A percentile compares a stretch with the other conserved stretches of the same genome.
Evolutionary conservation across 2,797 vertebrate genomes (phyloP).

Genomic region (Lindbergichthys nudifrons): DNA sequence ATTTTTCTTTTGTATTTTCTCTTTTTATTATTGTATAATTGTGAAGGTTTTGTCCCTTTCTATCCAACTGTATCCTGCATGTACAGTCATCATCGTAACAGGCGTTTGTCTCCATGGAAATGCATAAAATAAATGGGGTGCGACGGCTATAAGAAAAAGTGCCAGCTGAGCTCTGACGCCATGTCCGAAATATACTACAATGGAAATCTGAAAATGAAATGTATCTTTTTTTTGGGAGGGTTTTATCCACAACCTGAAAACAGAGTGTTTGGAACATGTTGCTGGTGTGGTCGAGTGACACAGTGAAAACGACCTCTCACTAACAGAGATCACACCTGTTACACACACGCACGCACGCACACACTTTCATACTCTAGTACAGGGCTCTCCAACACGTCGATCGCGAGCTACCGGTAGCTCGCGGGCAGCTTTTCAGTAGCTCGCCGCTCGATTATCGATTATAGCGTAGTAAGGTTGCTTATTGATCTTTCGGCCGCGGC

Average conservation of each 20-base stretch:
- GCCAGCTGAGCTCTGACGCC: conserved; percentile 19
- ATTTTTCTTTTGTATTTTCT: no score
- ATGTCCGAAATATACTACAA: background rate
- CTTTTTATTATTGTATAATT: no score
- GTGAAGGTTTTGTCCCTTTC: no score
- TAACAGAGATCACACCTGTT: conserved; percentile 37
- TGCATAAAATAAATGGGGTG: conserved; percentile 5
- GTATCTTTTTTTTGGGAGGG: background rate
- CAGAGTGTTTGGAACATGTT: background rate
- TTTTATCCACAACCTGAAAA: background rate
- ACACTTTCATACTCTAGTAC: no score
- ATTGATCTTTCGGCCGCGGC: no score
- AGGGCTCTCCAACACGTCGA: no score
- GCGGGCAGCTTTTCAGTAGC: no score
- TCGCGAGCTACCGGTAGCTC: no score
- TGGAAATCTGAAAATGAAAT: background rate
- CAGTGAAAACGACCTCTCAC: conserved; percentile 54
- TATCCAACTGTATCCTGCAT: no score
- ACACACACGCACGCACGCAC: background rate
- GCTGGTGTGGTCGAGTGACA: background rate
- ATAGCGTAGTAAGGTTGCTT: no score
- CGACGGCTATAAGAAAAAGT: background rate
- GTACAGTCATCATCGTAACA: background rate
- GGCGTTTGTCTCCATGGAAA: conserved; percentile 32
- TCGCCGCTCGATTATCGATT: no score